Evolutionary conservation across 1,140 invertebrate genomes (phyloP).

Genomic region (Pseudachorutes palmiensis): DNA sequence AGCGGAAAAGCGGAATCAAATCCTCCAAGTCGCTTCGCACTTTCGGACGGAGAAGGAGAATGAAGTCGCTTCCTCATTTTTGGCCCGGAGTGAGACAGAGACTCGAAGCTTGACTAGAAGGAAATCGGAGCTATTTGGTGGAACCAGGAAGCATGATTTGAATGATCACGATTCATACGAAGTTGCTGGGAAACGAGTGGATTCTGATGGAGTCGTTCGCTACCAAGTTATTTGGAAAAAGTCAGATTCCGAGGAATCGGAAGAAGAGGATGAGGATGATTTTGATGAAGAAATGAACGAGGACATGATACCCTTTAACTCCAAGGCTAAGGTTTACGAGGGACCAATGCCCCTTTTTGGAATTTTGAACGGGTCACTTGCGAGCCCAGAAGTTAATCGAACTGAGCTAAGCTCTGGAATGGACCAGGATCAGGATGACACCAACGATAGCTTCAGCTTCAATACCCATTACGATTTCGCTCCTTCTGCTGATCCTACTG

Average conservation of each 20-base stretch:
- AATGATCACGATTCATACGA: constrained; percentile 32
- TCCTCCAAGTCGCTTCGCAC: neutral
- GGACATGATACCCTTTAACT: neutral
- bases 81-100: constrained; percentile 8
- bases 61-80: neutral
- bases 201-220: constrained; percentile 10
- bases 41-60: constrained; percentile 8
- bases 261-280: neutral
- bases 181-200: constrained; percentile 14
- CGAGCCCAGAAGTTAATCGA: too few species aligned
- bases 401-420: too few species aligned
- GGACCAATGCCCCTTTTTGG: too few species aligned
- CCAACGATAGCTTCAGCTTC: too few species aligned
- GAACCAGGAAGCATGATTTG: constrained; percentile 15
- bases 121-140: constrained; percentile 3
- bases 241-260: neutral
- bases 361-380: too few species aligned
- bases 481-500: too few species aligned
- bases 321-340: too few species aligned
- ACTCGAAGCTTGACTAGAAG: neutral
- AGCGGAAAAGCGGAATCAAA: constrained; percentile 8
- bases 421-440: too few species aligned
- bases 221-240: constrained; percentile 21
- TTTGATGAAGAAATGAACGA: constrained; percentile 6
- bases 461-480: too few species aligned